These are phyloP conservation scores for Macaria liturata DNA, from an alignment of 2,888 invertebrate genomes.

Conservation along the genomic window DNA sequence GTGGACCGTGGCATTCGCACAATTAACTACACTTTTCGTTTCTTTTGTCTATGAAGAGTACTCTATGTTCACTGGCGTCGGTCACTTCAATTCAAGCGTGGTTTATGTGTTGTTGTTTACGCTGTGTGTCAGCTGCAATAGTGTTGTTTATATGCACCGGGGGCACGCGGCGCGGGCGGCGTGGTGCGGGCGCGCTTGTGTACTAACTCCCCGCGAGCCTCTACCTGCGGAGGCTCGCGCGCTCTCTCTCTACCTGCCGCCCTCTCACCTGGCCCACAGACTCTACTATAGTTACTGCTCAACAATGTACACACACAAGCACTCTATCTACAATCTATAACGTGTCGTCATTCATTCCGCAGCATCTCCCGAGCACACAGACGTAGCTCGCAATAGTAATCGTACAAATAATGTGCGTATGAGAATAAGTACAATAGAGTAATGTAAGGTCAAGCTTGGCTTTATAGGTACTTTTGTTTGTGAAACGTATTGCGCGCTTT, in stretches of 20 bases:
- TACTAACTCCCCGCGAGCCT: constrained; percentile 51
- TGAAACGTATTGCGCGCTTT: too few relatives aligned
- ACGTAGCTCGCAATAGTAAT: not conserved
- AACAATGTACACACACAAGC: constrained; percentile 6
- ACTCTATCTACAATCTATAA: constrained; percentile 2
- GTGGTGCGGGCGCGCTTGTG: constrained; percentile 67
- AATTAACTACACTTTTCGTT: constrained; percentile 50
- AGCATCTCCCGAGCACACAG: constrained; percentile 12
- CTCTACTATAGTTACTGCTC: constrained; percentile 7
- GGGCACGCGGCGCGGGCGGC: constrained; percentile 58
- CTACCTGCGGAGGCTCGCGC: constrained; percentile 65
- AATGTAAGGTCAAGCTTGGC: too few relatives aligned
- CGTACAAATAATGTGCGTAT: not conserved
- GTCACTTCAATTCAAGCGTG: constrained; percentile 16
- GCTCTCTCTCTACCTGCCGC: constrained; percentile 52
- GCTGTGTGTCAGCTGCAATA: constrained; percentile 37
- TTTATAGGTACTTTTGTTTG: too few relatives aligned
- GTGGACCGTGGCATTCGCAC: constrained; percentile 79
- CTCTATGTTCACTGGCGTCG: constrained; percentile 38
- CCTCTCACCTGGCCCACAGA: constrained; percentile 51
- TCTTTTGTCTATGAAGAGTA: constrained; percentile 32
- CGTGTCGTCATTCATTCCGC: constrained; percentile 15
- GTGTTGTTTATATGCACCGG: constrained; percentile 57
- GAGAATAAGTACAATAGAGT: not conserved
- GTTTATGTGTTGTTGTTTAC: constrained; percentile 17